Evolutionary conservation across 2,888 invertebrate genomes (phyloP).

Genomic region (Ophion slaviceki): DNA sequence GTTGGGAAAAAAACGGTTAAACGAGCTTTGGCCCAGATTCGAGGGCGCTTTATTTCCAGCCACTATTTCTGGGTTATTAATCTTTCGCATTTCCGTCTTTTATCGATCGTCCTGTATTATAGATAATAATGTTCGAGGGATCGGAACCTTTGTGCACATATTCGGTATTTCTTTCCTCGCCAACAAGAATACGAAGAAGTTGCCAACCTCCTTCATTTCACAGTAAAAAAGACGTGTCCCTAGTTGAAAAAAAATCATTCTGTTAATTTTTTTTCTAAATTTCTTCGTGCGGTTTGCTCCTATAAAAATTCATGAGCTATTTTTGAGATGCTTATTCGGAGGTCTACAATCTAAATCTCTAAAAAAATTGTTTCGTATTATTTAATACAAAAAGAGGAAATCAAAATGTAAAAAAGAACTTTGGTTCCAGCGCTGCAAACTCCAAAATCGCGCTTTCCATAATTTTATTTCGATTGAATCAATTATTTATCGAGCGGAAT

Average conservation of each 20-base stretch:
- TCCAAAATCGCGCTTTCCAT: neutral
- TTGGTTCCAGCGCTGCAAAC: neutral
- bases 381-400: neutral
- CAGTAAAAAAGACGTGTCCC: neutral
- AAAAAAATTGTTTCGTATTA: too few relatives aligned
- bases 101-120: conserved; percentile 21
- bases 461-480: neutral
- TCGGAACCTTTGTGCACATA: neutral
- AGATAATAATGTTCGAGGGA: neutral
- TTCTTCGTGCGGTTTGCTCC: too few relatives aligned
- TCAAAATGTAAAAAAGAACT: neutral
- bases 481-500: neutral
- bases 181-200: neutral
- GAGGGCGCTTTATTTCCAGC: neutral
- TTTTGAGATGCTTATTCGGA: too few relatives aligned
- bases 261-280: neutral
- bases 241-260: neutral
- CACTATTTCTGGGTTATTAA: conserved; percentile 15
- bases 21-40: neutral
- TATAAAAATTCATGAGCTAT: too few relatives aligned
- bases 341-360: too few relatives aligned
- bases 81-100: conserved; percentile 1
- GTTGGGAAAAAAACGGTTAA: neutral
- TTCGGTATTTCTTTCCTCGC: neutral
- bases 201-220: neutral